These are phyloP conservation scores for Halichoerus grypus DNA, from an alignment of 2,113 vertebrate species.

Conservation along the genomic window DNA sequence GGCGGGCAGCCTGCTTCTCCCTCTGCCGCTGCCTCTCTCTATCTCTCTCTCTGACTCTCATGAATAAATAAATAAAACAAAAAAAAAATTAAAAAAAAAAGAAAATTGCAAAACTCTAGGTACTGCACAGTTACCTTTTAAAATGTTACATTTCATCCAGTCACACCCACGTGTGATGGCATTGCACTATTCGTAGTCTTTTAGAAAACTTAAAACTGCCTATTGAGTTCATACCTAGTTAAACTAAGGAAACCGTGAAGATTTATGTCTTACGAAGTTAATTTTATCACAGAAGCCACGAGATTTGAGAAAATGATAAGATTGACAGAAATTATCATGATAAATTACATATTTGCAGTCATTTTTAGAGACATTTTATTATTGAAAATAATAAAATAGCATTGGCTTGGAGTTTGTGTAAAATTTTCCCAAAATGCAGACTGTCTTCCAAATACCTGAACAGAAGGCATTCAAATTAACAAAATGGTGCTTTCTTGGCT, in stretches of 20 bases:
- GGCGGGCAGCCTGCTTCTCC: no score
- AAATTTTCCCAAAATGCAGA: conserved; percentile 50
- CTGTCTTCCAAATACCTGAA: conserved; percentile 70
- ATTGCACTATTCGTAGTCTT: background rate
- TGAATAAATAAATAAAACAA: no score
- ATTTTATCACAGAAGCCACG: conserved; percentile 43
- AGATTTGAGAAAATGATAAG: conserved; percentile 69
- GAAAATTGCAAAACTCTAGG: background rate
- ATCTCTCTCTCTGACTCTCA: no score
- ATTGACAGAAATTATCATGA: conserved; percentile 76
- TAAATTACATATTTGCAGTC: conserved; percentile 70
- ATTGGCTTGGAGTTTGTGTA: conserved; percentile 69
- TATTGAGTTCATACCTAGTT: background rate
- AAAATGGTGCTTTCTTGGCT: conserved; percentile 68
- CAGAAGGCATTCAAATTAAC: conserved; percentile 60
- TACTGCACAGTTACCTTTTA: background rate
- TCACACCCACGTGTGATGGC: background rate
- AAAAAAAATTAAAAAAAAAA: no score
- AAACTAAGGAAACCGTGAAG: conserved; percentile 10
- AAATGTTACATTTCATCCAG: background rate
- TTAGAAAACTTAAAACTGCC: conserved; percentile 43
- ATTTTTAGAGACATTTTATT: conserved; percentile 61
- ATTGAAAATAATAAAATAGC: conserved; percentile 55
- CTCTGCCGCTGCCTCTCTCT: no score
- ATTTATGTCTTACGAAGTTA: background rate